Conservation (phyloP, 2,888 invertebrate genomes). For the Eustalomyia histrio region DNA sequence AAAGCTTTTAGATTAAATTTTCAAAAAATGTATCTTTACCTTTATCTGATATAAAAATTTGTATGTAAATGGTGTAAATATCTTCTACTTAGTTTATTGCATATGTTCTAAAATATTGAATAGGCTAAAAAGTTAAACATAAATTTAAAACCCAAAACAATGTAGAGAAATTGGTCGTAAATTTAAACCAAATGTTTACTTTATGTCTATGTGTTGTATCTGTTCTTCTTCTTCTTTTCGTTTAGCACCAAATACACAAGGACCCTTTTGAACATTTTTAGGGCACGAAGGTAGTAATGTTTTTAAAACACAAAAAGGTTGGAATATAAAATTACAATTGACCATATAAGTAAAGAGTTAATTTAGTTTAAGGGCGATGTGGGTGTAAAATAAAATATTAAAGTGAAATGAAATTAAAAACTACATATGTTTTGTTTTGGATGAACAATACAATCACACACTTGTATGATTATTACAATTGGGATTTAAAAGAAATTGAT, state of each 20-base stretch:
- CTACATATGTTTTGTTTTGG: background rate
- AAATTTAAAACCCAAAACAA: conserved; percentile 40
- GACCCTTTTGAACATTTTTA: background rate
- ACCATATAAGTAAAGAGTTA: conserved; percentile 17
- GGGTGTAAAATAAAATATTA: conserved; percentile 18
- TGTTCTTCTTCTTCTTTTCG: background rate
- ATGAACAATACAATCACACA: background rate
- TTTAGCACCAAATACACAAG: background rate
- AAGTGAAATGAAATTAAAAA: conserved; percentile 20
- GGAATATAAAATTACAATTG: background rate
- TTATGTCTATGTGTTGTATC: background rate
- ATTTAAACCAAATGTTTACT: conserved; percentile 42
- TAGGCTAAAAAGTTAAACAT: conserved; percentile 39
- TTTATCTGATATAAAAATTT: background rate
- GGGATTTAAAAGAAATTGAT: conserved; percentile 5
- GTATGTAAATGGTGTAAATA: background rate
- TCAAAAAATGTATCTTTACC: too few relatives aligned
- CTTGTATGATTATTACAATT: background rate
- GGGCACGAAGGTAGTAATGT: background rate
- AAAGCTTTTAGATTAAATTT: too few relatives aligned
- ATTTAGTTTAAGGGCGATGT: conserved; percentile 14
- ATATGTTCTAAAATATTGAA: conserved; percentile 11
- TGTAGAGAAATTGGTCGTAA: conserved; percentile 44
- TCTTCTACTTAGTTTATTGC: background rate
- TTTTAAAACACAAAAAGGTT: conserved; percentile 24